phyloP scores from a whole-genome alignment of 2,888 invertebrate genomes.

The Scaptomyza flava region DNA sequence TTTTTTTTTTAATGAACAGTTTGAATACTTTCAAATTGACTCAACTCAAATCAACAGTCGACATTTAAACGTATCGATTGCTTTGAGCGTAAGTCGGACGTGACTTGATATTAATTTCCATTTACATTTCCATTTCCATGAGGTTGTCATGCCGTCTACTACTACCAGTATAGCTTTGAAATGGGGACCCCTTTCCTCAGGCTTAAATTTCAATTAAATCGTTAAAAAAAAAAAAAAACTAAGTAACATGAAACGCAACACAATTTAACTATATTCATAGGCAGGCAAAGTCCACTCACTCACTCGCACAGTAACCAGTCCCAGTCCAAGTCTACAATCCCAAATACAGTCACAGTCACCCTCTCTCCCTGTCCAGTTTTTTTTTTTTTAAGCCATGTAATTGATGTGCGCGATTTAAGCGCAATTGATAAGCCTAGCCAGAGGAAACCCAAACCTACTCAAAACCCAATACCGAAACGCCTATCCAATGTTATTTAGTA shows the following conservation, averaged over 20 bases:
- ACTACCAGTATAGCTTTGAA: conserved; percentile 3
- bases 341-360: background rate
- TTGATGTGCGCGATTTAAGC: conserved; percentile 73
- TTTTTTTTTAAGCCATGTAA: conserved; percentile 42
- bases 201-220: conserved; percentile 74
- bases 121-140: conserved; percentile 40
- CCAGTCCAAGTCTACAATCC: background rate
- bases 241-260: conserved; percentile 65
- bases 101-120: conserved; percentile 47
- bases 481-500: conserved; percentile 15
- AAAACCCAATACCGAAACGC: conserved; percentile 25
- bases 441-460: conserved; percentile 23
- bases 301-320: background rate
- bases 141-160: conserved; percentile 17
- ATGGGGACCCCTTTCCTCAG: conserved; percentile 15
- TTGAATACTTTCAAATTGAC: conserved; percentile 32
- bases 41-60: conserved; percentile 6
- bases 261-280: conserved; percentile 59
- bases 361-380: conserved; percentile 38
- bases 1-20: background rate
- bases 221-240: conserved; percentile 33
- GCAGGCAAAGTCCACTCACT: background rate
- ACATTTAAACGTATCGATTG: conserved; percentile 34
- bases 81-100: conserved; percentile 28
- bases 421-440: conserved; percentile 67